Percentiles rank a stretch among this genome's conserved stretches.
Evolutionary conservation across 2,888 invertebrate genomes (phyloP).

Genomic region (Stenurella melanura): DNA sequence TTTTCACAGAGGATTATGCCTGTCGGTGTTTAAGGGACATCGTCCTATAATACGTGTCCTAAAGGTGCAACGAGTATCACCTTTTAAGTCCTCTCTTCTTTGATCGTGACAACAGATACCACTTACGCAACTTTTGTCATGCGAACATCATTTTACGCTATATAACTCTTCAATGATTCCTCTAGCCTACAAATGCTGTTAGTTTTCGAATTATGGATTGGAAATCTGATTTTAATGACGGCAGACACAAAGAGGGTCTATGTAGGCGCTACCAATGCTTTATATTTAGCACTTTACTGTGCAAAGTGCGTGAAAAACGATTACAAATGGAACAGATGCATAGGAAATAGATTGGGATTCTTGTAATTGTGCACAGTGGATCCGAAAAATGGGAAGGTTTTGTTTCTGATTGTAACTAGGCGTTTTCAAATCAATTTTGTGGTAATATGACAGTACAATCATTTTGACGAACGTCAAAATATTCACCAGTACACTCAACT

Average conservation of each 20-base stretch:
- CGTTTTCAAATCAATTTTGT: too few relatives aligned
- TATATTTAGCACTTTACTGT: slow-evolving; percentile 47
- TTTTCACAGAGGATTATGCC: slow-evolving; percentile 52
- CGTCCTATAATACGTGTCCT: slow-evolving; percentile 37
- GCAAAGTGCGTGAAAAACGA: slow-evolving; percentile 49
- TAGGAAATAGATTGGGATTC: slow-evolving; percentile 38
- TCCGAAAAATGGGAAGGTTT: neutral
- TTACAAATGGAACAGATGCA: slow-evolving; percentile 52
- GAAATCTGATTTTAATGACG: slow-evolving; percentile 57
- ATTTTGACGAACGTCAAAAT: too few relatives aligned
- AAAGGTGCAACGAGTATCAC: slow-evolving; percentile 56
- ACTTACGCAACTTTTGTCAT: slow-evolving; percentile 56
- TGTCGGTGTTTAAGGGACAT: slow-evolving; percentile 37
- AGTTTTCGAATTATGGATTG: slow-evolving; percentile 42
- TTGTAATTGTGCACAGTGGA: neutral
- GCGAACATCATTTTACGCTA: slow-evolving; percentile 47
- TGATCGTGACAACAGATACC: slow-evolving; percentile 54
- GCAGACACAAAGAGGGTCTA: slow-evolving; percentile 44
- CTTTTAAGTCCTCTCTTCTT: slow-evolving; percentile 45
- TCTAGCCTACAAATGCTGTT: slow-evolving; percentile 37
- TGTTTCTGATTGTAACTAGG: neutral
- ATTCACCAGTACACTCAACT: too few relatives aligned
- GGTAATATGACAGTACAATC: too few relatives aligned
- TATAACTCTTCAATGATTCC: slow-evolving; percentile 42
- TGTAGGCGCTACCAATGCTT: slow-evolving; percentile 38